Evolutionary conservation across 92 coral and sea anemone species (phyloP), one percentile per base, ranked within the genome.

Genomic region (Palythoa heliodiscus): DNA sequence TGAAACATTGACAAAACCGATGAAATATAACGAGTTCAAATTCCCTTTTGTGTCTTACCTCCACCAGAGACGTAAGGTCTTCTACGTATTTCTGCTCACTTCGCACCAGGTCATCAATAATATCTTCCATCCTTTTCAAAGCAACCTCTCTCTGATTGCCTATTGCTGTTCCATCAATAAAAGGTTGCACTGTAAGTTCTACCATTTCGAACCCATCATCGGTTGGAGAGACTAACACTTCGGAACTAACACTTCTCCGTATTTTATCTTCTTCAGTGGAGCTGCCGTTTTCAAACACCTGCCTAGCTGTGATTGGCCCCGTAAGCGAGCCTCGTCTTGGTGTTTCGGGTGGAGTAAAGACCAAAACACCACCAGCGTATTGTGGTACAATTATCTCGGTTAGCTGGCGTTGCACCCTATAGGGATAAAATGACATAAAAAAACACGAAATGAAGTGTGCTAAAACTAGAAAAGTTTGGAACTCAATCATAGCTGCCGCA

Each of bases 51-150:
- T 4, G 16, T 12, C 76, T 35, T 71, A 94, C 99, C 98, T 97
- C 95, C 29, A 95, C 95, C 80, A 94, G 86, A 0, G 98, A 90
- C 52, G 75, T 82, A 25, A 97, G 90, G 40, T 93, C 96, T 35
- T 87, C 92, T 73, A 93, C 92, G 84, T 97, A 97, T 47, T 87
- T 84, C 83, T 88, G 91, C 87, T 97, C 99, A 55, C 94, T 92
- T 3, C 88, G 94, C 75, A 97, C 89, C 68, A 97, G 81, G 69
- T 84, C 89, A 24, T 91, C 89, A 17, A 94, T 77, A 73, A 97
- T 86, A 54, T 90, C 95, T 52, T 93, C 87, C 89, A 97, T 89
- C 77, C 86, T 88, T 67, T 80, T 90, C 43, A 84, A 75, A 61
- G 93, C 95, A 12, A 87, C 47, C 71, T 89, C 88, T 68, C 25